Percentiles rank a stretch among this genome's conserved stretches.
Conservation (phyloP, 2,888 invertebrate species). For the Petrolisthes manimaculis region DNA sequence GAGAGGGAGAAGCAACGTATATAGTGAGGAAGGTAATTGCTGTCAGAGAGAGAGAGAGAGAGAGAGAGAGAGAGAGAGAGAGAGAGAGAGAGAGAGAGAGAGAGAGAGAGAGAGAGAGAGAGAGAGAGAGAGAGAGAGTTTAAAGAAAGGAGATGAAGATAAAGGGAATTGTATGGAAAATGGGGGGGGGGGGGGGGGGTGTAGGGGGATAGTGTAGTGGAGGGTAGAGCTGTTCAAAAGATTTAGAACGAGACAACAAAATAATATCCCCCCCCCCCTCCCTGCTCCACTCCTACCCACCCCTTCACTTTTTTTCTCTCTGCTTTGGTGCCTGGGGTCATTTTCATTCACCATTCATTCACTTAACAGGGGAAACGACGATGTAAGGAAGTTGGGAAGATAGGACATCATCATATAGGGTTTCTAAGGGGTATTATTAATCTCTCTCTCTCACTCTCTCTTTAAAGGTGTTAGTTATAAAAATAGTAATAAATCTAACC, state of each 20-base stretch:
- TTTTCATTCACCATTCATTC: too few relatives aligned
- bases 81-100: neutral
- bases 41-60: neutral
- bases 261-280: neutral
- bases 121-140: neutral
- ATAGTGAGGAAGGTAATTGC: neutral
- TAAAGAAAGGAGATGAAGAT: too few relatives aligned
- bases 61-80: neutral
- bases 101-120: neutral
- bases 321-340: too few relatives aligned
- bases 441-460: too few relatives aligned
- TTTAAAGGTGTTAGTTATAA: too few relatives aligned
- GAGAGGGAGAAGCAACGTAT: neutral
- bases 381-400: too few relatives aligned
- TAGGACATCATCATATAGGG: too few relatives aligned
- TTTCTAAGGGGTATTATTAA: too few relatives aligned
- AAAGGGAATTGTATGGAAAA: neutral
- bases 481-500: too few relatives aligned
- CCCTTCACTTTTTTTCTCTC: too few relatives aligned
- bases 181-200: neutral
- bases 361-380: too few relatives aligned
- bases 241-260: neutral
- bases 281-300: too few relatives aligned
- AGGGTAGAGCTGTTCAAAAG: neutral
- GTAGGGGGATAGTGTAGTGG: neutral